Base-by-base conservation (phyloP, 2,113 vertebrate species). In the Crypturellus undulatus region DNA sequence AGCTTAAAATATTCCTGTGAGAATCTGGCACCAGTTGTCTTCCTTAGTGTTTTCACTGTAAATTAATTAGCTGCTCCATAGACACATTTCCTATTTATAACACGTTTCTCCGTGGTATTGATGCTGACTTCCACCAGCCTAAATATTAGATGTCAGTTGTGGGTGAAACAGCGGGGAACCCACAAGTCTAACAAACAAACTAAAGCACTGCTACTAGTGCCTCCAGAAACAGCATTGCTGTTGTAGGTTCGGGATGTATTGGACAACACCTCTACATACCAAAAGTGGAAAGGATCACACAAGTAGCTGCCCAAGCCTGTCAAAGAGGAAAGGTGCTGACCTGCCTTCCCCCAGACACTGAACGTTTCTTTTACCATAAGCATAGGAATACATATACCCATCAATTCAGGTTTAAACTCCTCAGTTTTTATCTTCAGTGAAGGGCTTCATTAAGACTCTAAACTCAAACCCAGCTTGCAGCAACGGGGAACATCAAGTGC, bases 31-130 rank as follows among this genome's bases (percentile, higher is more conserved):
- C 38, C 38, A 22, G 79, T 71, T 38, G 12, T 71, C 75, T 75
- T 68, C 60, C 85, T 84, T 34, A 26, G 82, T 71, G 72, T 71
- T 84, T 96, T 93, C 82, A 43, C 94, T 92, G 64, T 88, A 93
- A 94, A 96, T 96, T 95, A 97, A 96, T 95, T 96, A 96, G 76
- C 90, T 87, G 34, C 76, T 94, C 71, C 63, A 25, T 42, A 94
- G 85, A 78, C 95, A 92, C 78, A 11, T 96, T 92, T 94, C 80
- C 91, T 97, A 94, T 97, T 97, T 97, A 95, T 96, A 90, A 85
- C 64, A 60, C 79, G 85, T 94, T 42, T 51, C 65, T 86, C 56
- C 38, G 84, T 58, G 72, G 82, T 90, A 89, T 32, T 30, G 49
- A 58, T 87, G 85, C 80, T 73, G 93, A 92, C 70, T 91, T 86